phyloP scores from a whole-genome alignment of 2,113 vertebrate species.

The Nothocercus nigrocapillus region DNA sequence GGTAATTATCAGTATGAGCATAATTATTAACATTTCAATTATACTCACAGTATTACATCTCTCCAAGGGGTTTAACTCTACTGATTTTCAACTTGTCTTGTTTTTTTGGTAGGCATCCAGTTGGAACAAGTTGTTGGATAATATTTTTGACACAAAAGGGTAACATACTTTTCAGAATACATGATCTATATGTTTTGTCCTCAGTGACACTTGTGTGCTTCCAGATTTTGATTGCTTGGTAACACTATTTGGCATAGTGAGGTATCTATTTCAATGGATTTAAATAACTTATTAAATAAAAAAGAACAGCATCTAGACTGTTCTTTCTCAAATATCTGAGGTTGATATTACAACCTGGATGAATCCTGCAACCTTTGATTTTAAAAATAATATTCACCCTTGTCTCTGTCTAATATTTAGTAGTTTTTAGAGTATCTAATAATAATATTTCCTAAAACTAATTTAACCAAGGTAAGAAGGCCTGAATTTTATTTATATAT shows the following conservation, averaged over 20 bases:
- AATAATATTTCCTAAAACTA: background rate
- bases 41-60: conserved; percentile 67
- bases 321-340: conserved; percentile 5
- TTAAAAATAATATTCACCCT: background rate
- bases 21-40: conserved; percentile 77
- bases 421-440: background rate
- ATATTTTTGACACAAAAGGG: conserved; percentile 77
- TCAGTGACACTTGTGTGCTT: conserved; percentile 66
- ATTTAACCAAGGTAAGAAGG: background rate
- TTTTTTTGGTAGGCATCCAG: conserved; percentile 75
- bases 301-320: conserved; percentile 2
- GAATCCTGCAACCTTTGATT: background rate
- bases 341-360: background rate
- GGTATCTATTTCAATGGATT: conserved; percentile 40
- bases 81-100: conserved; percentile 76
- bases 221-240: conserved; percentile 79
- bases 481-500: background rate
- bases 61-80: conserved; percentile 78
- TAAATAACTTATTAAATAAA: conserved; percentile 69
- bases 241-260: conserved; percentile 68
- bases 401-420: background rate
- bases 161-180: conserved; percentile 70
- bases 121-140: conserved; percentile 78
- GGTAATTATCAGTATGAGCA: conserved; percentile 76
- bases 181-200: conserved; percentile 73